phyloP scores from a whole-genome alignment of 2,113 vertebrate species.

The Cinclus cinclus region DNA sequence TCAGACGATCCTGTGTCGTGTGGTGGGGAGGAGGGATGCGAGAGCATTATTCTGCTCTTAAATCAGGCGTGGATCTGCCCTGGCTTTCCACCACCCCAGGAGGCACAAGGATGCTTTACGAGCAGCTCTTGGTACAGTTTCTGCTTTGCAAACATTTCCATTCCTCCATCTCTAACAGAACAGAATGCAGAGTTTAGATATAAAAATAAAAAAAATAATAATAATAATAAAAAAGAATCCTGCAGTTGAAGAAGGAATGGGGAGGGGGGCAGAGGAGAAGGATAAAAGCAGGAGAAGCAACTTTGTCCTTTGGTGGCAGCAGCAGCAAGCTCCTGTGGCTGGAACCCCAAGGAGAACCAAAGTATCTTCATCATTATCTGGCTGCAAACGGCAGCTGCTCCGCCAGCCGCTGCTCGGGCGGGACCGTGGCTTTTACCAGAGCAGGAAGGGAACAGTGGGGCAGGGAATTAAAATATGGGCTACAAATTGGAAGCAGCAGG shows the following conservation, averaged over 20 bases:
- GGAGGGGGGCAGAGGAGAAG: neutral
- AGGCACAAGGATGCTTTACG: neutral
- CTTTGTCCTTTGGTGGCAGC: constrained; percentile 22
- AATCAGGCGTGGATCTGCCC: neutral
- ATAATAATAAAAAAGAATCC: neutral
- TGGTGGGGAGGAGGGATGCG: neutral
- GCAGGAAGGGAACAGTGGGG: constrained; percentile 42
- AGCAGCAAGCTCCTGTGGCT: neutral
- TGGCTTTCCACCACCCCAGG: neutral
- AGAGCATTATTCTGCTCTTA: neutral
- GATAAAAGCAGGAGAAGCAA: neutral
- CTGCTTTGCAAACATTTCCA: neutral
- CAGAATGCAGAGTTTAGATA: neutral
- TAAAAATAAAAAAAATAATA: neutral
- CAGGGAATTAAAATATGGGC: constrained; percentile 48
- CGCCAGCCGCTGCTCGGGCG: neutral
- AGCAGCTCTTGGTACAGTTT: neutral
- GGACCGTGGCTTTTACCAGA: neutral
- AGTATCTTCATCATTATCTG: constrained; percentile 5
- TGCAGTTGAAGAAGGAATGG: neutral
- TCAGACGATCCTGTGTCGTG: rapidly evolving
- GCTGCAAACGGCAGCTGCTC: constrained; percentile 8
- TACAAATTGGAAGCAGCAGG: constrained; percentile 32
- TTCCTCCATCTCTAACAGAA: neutral
- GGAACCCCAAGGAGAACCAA: constrained; percentile 32